Base-by-base conservation (phyloP, 2,888 invertebrate species). In the Melolontha melolontha region DNA sequence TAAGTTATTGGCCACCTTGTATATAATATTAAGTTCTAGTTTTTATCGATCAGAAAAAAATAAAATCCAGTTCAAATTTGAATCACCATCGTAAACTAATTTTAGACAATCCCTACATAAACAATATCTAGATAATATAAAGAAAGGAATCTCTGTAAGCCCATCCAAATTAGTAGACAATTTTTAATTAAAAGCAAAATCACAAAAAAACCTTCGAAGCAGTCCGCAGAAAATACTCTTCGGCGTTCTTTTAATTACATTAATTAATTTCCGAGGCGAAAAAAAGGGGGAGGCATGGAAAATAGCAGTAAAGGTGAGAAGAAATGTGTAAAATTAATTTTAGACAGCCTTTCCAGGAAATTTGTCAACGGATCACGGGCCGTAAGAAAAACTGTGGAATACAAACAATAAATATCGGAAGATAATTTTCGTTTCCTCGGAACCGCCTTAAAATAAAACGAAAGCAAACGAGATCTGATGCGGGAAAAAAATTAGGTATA, bases 161-260 rank as follows among this genome's bases (percentile, higher is more conserved):
- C 57, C 17, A 55, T 41, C n/a, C 34, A 62, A 54, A 62, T 62
- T 62, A 34, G 34, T 62, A 47, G 59, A 44, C 59, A 47, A 47
- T 62, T 62, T 62, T 62, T 62, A 62, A 62, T 62, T 62, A 62
- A 62, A 62, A 62, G 34, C 16, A 39, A 62, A 62, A 62, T 62
- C 59, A 16, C 57, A 57, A 57, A 57, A n/a, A 42, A 57, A 42
- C 14, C 14, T 27, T 47, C 49, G 39, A 47, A 47, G 34, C 39
- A 34, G 39, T 62, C 47, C 34, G 16, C 39, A 34, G 16, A 47
- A 62, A 62, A 47, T 47, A 47, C 59, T 62, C 47, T 44, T 62
- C 47, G 59, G 59, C 59, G 47, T 62, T 62, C 59, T 62, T 62
- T 62, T 62, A 62, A 62, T 62, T 62, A 62, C 59, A 34, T 34